Evolutionary conservation across 2,113 vertebrate species (phyloP), one percentile per base, ranked within the genome.

Genomic region (Podarcis cretensis): DNA sequence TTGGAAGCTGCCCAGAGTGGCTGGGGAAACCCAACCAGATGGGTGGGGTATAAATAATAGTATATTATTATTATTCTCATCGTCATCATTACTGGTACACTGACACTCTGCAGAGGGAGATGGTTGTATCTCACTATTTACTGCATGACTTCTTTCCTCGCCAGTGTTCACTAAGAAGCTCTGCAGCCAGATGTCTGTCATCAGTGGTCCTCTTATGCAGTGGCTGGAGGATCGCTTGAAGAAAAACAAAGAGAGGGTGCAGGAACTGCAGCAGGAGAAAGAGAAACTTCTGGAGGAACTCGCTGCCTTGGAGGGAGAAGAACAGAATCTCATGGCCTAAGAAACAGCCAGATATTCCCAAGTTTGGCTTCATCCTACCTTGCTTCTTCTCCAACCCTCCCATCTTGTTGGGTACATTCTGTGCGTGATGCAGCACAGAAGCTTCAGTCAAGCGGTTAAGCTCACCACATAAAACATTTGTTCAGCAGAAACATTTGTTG

Each of bases 151-250:
- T 84, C 69, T 92, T 92, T 87, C 2, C 87, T 89, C 90, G 85
- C 37, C 89, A 96, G 97, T 98, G 88, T 99, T 99, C 96, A 99
- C 99, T 12, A 99, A 99, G 97, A 99, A 99, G 94, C 97, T 99
- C 81, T 99, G 99, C 96, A 99, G 98, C 93, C 99, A 99, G 96
- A 99, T 99, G 99, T 99, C 99, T 0, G 99, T 98, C 57, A 98
- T 99, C 92, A 99, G 98, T 2, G 99, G 99, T 2, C 99, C 99
- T 0, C 97, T 99, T 82, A 97, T 99, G 63, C 99, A 99, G 95
- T 99, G 98, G 99, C 95, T 99, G 91, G 99, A 99, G 95, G 98
- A 99, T 96, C 98, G 99, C 25, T 96, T 99, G 94, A 98, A 98
- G 95, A 98, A 99, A 95, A 99, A 99, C 96, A 97, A 98, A 59